Conservation (phyloP, 1,140 invertebrate genomes). For the Zeugodacus cucurbitae region DNA sequence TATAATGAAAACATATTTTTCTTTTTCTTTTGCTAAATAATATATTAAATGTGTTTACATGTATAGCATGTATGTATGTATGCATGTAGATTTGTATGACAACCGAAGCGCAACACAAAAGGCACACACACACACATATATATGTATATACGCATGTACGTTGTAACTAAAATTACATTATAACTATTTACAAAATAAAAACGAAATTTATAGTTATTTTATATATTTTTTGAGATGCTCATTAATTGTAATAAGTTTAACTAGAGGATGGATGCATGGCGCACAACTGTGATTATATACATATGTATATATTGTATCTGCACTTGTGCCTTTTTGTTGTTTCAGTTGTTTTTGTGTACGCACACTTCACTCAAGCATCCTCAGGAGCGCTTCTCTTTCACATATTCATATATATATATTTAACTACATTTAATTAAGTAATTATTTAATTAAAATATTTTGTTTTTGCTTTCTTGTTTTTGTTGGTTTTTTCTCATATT, state of each 20-base stretch:
- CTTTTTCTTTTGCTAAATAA: background rate
- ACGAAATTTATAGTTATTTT: background rate
- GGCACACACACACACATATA: background rate
- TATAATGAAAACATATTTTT: background rate
- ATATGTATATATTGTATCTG: background rate
- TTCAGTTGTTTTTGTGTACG: background rate
- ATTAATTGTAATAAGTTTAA: slow-evolving; percentile 1
- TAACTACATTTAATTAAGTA: slow-evolving; percentile 39
- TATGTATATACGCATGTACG: background rate
- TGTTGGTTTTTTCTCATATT: background rate
- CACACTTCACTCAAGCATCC: background rate
- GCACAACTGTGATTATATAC: background rate
- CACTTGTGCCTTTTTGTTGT: background rate
- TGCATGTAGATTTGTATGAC: background rate
- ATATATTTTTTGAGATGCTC: background rate
- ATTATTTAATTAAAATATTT: slow-evolving; percentile 24
- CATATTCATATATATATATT: background rate
- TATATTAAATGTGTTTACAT: background rate
- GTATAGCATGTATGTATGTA: background rate
- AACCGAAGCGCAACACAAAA: background rate
- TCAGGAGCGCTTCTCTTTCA: background rate
- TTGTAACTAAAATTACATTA: slow-evolving; percentile 7
- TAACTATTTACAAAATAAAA: slow-evolving; percentile 34
- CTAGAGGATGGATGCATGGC: background rate
- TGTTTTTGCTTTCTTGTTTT: background rate